Percentiles rank a stretch among this genome's conserved stretches.
These are phyloP conservation scores for Australoheros scitulus DNA, from an alignment of 2,113 vertebrate genomes.

Conservation along the genomic window DNA sequence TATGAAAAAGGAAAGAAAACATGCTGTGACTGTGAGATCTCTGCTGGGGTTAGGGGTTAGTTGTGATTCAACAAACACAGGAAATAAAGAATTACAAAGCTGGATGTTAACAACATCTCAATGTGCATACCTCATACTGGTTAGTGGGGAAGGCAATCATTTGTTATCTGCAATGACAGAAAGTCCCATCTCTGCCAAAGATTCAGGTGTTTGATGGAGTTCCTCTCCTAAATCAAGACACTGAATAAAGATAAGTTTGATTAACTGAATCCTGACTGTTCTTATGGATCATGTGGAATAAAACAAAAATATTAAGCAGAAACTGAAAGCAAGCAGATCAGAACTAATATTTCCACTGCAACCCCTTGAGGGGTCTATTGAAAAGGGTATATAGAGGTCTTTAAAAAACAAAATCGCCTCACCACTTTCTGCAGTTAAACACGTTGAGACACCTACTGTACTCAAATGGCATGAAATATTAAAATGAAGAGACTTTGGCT, in stretches of 20 bases:
- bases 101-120: background rate
- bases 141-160: background rate
- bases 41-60: background rate
- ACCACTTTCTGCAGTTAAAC: conserved; percentile 2
- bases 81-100: background rate
- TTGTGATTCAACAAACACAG: background rate
- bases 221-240: too few species aligned
- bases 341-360: background rate
- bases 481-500: background rate
- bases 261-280: background rate
- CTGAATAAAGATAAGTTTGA: too few species aligned
- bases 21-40: background rate
- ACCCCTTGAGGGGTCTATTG: background rate
- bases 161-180: background rate
- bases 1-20: background rate
- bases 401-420: background rate
- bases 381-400: background rate
- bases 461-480: conserved; percentile 13
- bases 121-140: background rate
- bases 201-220: too few species aligned
- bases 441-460: conserved; percentile 19
- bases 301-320: background rate
- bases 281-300: background rate
- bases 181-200: too few species aligned
- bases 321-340: background rate